These are phyloP conservation scores for Pinctada fucata DNA, from an alignment of 2,888 invertebrate genomes.

Conservation along the genomic window DNA sequence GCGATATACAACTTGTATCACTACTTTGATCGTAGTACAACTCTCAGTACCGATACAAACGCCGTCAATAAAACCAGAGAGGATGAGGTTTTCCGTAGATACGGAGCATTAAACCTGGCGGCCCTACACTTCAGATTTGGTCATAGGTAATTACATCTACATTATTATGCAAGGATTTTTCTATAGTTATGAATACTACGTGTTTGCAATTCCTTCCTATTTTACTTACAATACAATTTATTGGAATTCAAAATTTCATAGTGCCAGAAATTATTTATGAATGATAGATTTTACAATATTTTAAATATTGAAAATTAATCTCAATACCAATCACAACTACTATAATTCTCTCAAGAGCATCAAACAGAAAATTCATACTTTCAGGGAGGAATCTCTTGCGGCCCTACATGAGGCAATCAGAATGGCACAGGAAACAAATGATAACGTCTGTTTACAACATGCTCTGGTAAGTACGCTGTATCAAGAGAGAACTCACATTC, in stretches of 20 bases:
- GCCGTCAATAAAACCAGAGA: conserved; percentile 49
- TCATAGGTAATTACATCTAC: conserved; percentile 81
- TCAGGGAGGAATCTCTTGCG: conserved; percentile 86
- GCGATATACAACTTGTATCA: conserved; percentile 88
- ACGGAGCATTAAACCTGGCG: conserved; percentile 93
- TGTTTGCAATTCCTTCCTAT: no score
- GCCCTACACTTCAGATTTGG: conserved; percentile 91
- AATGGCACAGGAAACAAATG: conserved; percentile 91
- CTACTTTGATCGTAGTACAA: conserved; percentile 84
- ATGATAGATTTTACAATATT: no score
- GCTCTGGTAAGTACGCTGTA: conserved; percentile 80
- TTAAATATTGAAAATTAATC: no score
- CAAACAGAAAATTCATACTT: conserved; percentile 1
- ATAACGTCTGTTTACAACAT: conserved; percentile 90
- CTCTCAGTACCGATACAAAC: conserved; percentile 62
- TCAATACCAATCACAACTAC: no score
- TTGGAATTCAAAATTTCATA: no score
- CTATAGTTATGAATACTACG: no score
- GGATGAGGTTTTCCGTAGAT: conserved; percentile 81
- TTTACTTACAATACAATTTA: no score
- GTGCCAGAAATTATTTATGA: no score
- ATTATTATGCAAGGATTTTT: not conserved
- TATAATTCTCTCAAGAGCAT: no score
- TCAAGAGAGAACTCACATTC: not conserved
- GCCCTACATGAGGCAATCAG: conserved; percentile 92